Evolutionary conservation across 2,888 invertebrate species (phyloP), one percentile per base, ranked within the genome.

Genomic region (Thyatira batis): DNA sequence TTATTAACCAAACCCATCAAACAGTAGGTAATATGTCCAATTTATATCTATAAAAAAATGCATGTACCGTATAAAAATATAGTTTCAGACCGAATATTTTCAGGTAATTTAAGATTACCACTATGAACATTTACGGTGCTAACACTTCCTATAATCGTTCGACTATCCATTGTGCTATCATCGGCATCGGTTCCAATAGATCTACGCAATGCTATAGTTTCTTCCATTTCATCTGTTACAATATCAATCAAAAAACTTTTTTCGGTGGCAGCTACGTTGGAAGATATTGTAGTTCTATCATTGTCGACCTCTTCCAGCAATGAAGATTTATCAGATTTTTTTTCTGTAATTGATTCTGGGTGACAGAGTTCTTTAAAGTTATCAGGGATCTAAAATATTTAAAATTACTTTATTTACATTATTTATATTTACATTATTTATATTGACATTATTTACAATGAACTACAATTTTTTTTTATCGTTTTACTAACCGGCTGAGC

Each of bases 1-100:
- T 21, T 13, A 10, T 43, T 45, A 9, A 23, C 13, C n/a, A 39
- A 10, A 11, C 10, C 48, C 25, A 48, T 33, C 27, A 25, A 27
- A 17, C 45, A 11, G 23, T 11, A n/a, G n/a, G 8, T 11, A 1
- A 28, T 17, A 25, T 39, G 27, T n/a, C 21, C n/a, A 33, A 5
- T 53, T 17, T 23, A 44, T 49, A 28, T 53, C n/a, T 46, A 8
- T 27, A 43, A 17, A 52, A 45, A 57, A 20, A 27, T 13, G 30
- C 13, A 20, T 49, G 28, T 80, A 90, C 91, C 91, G 53, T 83
- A 78, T 55, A 89, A 72, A 73, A 89, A 89, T 71, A 89, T 82
- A 27, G 81, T 80, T 61, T 85, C 75, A 0, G 85, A 81, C 39
- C 76, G 63, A 28, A 74, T 63, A 63, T 78, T 76, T 61, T 80